A percentile compares a stretch with the other conserved stretches of the same genome.
These are phyloP conservation scores for Sebastes matsubarae DNA, from an alignment of 2,797 vertebrate genomes.

Conservation along the genomic window DNA sequence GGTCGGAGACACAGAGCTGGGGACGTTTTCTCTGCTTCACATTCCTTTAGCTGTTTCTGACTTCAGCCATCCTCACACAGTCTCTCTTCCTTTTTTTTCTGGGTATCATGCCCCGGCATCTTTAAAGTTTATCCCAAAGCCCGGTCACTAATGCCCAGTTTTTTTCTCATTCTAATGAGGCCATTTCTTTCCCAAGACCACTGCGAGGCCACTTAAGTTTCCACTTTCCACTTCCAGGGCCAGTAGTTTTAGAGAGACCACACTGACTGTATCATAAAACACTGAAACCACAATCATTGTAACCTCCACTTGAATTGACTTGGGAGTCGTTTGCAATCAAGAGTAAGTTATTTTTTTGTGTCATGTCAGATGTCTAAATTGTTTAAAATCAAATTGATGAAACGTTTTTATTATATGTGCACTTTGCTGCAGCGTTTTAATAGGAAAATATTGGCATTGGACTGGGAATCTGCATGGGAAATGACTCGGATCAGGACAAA, in stretches of 20 bases:
- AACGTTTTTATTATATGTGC: background rate
- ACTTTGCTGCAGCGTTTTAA: background rate
- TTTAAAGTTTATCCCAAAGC: background rate
- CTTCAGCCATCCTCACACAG: background rate
- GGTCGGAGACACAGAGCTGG: conserved; percentile 40
- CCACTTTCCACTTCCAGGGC: conserved; percentile 3
- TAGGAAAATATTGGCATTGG: background rate
- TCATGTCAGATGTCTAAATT: background rate
- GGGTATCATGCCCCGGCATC: background rate
- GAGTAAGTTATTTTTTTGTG: background rate
- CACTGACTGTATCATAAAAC: conserved; percentile 6
- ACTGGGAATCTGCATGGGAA: background rate
- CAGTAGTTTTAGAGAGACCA: background rate
- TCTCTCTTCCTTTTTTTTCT: background rate
- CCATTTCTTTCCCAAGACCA: background rate
- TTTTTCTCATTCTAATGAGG: background rate
- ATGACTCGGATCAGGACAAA: background rate
- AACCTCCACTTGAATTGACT: background rate
- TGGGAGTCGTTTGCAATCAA: background rate
- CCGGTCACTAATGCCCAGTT: conserved; percentile 1
- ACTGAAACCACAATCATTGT: background rate
- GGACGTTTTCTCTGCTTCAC: conserved; percentile 13
- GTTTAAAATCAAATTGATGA: background rate
- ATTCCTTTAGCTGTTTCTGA: conserved; percentile 14
- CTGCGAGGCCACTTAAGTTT: background rate